phyloP scores from a whole-genome alignment of 2,113 vertebrate species.

The Eclectus roratus region DNA sequence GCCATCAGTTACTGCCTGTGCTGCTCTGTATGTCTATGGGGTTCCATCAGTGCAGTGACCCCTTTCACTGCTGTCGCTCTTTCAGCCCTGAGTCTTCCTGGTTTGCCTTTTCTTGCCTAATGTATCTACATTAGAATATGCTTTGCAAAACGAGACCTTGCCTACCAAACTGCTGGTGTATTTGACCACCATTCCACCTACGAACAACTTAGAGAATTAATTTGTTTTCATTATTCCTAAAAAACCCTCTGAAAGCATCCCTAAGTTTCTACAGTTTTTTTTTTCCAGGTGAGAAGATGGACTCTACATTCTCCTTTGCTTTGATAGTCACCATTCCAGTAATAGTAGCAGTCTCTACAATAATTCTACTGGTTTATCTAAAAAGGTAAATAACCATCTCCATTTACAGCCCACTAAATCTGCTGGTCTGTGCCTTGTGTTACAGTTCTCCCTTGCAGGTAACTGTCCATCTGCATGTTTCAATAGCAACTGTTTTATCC shows the following conservation, averaged over 20 bases:
- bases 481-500: neutral
- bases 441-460: neutral
- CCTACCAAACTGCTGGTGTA: neutral
- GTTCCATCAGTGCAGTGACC: neutral
- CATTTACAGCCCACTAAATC: neutral
- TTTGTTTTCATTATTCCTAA: neutral
- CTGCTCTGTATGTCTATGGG: rapidly evolving
- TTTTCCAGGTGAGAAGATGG: conserved; percentile 33
- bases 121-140: neutral
- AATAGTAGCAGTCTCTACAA: conserved; percentile 1
- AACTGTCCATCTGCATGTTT: neutral
- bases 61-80: neutral
- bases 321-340: conserved; percentile 46
- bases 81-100: neutral
- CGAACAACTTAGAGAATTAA: neutral
- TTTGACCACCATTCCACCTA: neutral
- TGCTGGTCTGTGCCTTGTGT: neutral
- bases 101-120: neutral
- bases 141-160: neutral
- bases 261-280: neutral
- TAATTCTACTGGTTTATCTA: conserved; percentile 59
- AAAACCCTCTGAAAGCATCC: neutral
- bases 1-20: neutral
- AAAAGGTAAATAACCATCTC: conserved; percentile 51
- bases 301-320: neutral